Evolutionary conservation across 53 echinoderm and acorn worm genomes (phyloP).

Genomic region (Luidia sarsii): DNA sequence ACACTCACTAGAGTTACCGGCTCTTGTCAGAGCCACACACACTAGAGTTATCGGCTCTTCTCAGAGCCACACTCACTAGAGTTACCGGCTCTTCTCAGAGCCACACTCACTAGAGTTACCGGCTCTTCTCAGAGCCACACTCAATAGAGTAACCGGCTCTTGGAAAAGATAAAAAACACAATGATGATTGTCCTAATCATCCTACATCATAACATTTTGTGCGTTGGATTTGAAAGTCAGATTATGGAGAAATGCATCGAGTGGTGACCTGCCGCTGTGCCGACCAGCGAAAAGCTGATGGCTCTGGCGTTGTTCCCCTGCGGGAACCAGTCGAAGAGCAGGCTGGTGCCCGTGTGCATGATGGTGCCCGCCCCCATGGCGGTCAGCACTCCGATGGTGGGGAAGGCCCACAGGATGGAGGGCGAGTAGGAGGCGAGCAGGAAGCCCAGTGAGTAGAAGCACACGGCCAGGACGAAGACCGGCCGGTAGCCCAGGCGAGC

Average conservation of each 20-base stretch:
- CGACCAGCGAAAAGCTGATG: slow-evolving; percentile 64
- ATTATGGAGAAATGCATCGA: too few species aligned
- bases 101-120: too few species aligned
- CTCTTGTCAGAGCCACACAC: too few species aligned
- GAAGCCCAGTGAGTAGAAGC: slow-evolving; percentile 55
- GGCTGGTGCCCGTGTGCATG: slow-evolving; percentile 57
- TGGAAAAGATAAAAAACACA: not conserved
- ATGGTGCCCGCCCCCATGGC: slow-evolving; percentile 69
- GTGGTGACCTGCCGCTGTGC: slow-evolving; percentile 70
- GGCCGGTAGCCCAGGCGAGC: slow-evolving; percentile 41
- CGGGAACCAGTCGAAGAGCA: slow-evolving; percentile 78
- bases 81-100: too few species aligned
- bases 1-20: too few species aligned
- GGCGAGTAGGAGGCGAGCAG: slow-evolving; percentile 72
- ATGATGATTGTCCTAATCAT: too few species aligned
- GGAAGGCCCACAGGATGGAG: slow-evolving; percentile 67
- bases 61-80: too few species aligned
- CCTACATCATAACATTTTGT: too few species aligned
- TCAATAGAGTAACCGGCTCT: too few species aligned
- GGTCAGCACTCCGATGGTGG: slow-evolving; percentile 67
- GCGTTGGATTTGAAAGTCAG: too few species aligned
- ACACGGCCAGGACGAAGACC: slow-evolving; percentile 56
- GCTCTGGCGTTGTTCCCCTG: slow-evolving; percentile 67
- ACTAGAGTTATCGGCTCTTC: too few species aligned
- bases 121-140: too few species aligned